Conservation (phyloP, 2,113 vertebrate species). For the Pomatorhinus ruficollis region DNA sequence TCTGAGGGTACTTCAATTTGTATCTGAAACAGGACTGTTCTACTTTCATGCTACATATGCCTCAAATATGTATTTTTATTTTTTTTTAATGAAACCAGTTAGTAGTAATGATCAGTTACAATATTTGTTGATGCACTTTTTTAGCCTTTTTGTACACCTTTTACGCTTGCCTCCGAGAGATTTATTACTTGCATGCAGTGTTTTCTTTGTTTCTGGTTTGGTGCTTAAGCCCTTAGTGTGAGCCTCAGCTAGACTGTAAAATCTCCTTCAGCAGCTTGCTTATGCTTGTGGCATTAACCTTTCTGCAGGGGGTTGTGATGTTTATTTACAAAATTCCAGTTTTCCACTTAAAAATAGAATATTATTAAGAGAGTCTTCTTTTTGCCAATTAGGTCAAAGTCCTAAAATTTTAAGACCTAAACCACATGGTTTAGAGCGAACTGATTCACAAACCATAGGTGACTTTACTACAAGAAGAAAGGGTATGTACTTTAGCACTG, state of each 20-base stretch:
- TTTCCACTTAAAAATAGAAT: conserved; percentile 69
- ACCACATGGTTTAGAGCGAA: conserved; percentile 97
- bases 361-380: conserved; percentile 92
- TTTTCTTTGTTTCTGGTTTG: conserved; percentile 22
- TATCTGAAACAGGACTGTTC: not conserved
- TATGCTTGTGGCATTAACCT: conserved; percentile 66
- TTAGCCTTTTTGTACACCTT: not conserved
- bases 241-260: not conserved
- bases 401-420: conserved; percentile 99
- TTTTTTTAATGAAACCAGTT: not conserved
- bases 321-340: conserved; percentile 66
- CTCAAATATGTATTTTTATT: not conserved
- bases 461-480: conserved; percentile 96
- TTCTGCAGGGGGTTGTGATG: conserved; percentile 67
- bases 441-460: conserved; percentile 99
- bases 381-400: conserved; percentile 99
- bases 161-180: not conserved
- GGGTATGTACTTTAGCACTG: conserved; percentile 91
- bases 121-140: not conserved
- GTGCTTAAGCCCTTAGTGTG: conserved; percentile 50
- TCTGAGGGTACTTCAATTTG: not conserved
- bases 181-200: conserved; percentile 53
- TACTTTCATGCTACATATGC: not conserved
- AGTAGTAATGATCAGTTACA: not conserved
- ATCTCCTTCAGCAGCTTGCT: conserved; percentile 53